Evolutionary conservation across 2,797 vertebrate species (phyloP).

Genomic region (Cuculus canorus): DNA sequence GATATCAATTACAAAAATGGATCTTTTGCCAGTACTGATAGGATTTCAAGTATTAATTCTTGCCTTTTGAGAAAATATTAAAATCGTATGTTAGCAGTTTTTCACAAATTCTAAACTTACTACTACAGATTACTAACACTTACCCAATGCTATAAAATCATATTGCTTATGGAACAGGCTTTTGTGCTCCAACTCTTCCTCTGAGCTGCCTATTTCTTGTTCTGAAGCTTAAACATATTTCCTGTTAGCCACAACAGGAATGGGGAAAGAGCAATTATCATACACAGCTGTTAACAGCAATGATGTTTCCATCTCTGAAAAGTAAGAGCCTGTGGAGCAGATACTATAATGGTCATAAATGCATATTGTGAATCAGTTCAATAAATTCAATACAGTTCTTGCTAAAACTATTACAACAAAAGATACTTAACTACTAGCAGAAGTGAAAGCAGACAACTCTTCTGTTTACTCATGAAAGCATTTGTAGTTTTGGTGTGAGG

Average conservation of each 20-base stretch:
- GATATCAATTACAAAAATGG: background rate
- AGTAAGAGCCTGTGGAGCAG: background rate
- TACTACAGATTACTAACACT: slow-evolving; percentile 3
- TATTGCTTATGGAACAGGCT: background rate
- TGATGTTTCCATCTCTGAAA: slow-evolving; percentile 1
- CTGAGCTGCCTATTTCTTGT: slow-evolving; percentile 1
- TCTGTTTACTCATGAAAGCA: background rate
- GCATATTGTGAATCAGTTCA: background rate
- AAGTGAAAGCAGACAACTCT: background rate
- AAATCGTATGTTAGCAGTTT: background rate
- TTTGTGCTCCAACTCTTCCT: slow-evolving; percentile 18
- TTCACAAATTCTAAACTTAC: background rate
- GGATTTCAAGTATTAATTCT: background rate
- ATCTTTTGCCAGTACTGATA: background rate
- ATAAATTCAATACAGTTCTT: slow-evolving; percentile 19
- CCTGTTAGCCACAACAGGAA: slow-evolving; percentile 19
- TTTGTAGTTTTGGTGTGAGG: background rate
- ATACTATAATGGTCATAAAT: slow-evolving; percentile 3
- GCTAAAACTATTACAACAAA: slow-evolving; percentile 17
- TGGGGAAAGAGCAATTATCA: slow-evolving; percentile 14
- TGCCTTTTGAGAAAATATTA: background rate
- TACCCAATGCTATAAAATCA: background rate
- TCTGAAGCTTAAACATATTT: slow-evolving; percentile 20
- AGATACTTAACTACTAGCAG: background rate
- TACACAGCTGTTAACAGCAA: slow-evolving; percentile 3